phyloP scores from a whole-genome alignment of 1,140 invertebrate genomes.

The Colletes latitarsis region DNA sequence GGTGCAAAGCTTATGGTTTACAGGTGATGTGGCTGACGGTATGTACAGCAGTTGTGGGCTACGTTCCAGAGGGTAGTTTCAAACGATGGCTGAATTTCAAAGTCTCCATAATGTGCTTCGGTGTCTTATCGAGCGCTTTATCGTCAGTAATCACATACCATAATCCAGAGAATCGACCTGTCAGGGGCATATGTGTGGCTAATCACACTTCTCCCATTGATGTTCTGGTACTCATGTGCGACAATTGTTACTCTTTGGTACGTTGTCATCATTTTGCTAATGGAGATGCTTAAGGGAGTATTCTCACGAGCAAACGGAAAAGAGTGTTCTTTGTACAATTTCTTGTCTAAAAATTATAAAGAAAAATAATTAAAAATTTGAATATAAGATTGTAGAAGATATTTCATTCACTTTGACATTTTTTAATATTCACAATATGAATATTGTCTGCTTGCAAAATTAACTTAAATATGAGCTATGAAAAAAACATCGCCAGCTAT shows the following conservation, averaged over 20 bases:
- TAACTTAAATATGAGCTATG: too few species aligned
- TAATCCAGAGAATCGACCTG: constrained; percentile 90
- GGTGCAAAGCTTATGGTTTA: constrained; percentile 73
- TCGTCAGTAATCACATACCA: constrained; percentile 95
- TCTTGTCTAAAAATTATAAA: too few species aligned
- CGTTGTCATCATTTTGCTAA: constrained; percentile 69
- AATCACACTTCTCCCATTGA: constrained; percentile 99
- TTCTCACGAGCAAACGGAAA: too few species aligned
- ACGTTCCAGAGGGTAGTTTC: constrained; percentile 87
- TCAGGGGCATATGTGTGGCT: constrained; percentile 97
- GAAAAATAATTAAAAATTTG: too few species aligned
- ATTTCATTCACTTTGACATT: too few species aligned
- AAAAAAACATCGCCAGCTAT: too few species aligned
- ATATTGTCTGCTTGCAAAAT: too few species aligned
- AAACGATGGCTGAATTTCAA: constrained; percentile 90
- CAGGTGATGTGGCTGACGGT: constrained; percentile 92
- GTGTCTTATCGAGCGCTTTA: constrained; percentile 92
- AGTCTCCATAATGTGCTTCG: constrained; percentile 94
- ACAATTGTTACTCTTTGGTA: constrained; percentile 99
- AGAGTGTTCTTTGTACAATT: too few species aligned
- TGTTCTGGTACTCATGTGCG: constrained; percentile 97
- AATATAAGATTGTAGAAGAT: too few species aligned
- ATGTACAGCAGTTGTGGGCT: constrained; percentile 92
- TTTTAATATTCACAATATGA: too few species aligned
- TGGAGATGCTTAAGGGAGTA: too few species aligned